Base-by-base conservation (phyloP, 2,797 vertebrate species). In the Falco naumanni region DNA sequence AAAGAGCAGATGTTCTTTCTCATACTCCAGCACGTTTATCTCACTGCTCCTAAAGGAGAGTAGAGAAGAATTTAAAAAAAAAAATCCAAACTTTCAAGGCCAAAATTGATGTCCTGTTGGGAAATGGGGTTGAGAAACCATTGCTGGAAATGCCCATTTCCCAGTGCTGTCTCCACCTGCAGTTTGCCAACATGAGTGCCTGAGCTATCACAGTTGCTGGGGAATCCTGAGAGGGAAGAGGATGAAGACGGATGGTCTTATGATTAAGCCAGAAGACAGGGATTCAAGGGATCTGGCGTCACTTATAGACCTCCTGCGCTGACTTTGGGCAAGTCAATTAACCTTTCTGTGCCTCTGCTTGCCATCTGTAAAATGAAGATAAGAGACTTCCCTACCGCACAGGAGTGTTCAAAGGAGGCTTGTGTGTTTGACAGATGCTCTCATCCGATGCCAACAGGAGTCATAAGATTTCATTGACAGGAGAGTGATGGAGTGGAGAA, bases 321-420 rank as follows among this genome's bases (percentile, higher is more conserved):
- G 93, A 90, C 93, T 95, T 94, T 84, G 92, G 92, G 79, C 93
- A 90, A 96, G 85, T 95, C 91, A 97, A 96, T 97, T 97, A 97
- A 96, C 94, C 94, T 97, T 90, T 74, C 85, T 87, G 85, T 88
- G 41, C 92, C 72, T 93, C 84, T 91, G 59, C 80, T 94, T 70
- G 59, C 95, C 89, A 79, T 91, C 89, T 96, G 97, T 94, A 91
- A 91, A 96, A 89, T 79, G 84, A 85, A 96, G 95, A 94, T 97
- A 96, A 97, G 93, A 94, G 89, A 79, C 51, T 86, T 93, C 88
- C 88, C 91, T 54, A 66, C 51, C 84, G 83, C 85, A 80, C 56
- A 18, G 63, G 70, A 77, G 45, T 11, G 45, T 53, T 95, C 2
- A 1, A 63, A 94, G 84, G 82, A 92, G 71, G 28, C 81, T 50